Evolutionary conservation across 2,888 invertebrate species (phyloP).

Genomic region (Zaprionus bogoriensis): DNA sequence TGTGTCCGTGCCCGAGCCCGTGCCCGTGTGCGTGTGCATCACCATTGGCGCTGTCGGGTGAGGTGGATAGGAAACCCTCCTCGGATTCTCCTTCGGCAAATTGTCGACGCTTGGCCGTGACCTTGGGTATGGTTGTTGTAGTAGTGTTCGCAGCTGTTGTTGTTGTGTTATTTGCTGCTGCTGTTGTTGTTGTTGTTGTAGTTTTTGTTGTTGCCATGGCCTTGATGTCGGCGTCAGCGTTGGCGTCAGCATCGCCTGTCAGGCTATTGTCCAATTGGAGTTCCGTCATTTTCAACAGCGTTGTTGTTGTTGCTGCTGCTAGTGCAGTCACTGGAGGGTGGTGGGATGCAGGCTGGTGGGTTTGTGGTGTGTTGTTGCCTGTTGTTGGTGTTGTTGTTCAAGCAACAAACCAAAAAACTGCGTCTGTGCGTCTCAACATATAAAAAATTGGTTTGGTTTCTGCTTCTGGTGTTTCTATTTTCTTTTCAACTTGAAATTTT

Average conservation of each 20-base stretch:
- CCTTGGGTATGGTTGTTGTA: constrained; percentile 23
- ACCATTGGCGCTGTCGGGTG: constrained; percentile 79
- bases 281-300: constrained; percentile 51
- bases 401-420: constrained; percentile 44
- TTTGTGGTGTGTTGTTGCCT: neutral
- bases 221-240: constrained; percentile 31
- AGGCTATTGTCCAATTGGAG: constrained; percentile 54
- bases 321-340: constrained; percentile 22
- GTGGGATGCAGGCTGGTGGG: neutral
- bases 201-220: constrained; percentile 33
- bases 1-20: constrained; percentile 14
- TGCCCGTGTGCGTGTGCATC: constrained; percentile 52
- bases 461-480: constrained; percentile 11
- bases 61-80: constrained; percentile 79
- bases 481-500: constrained; percentile 39
- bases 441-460: constrained; percentile 2
- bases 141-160: neutral
- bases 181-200: constrained; percentile 22
- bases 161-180: neutral
- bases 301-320: constrained; percentile 7
- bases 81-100: constrained; percentile 51
- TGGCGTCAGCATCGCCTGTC: constrained; percentile 34
- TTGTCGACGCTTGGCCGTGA: constrained; percentile 46
- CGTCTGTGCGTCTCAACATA: constrained; percentile 38
- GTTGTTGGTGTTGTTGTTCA: constrained; percentile 31